Percentiles rank a stretch among this genome's conserved stretches.
These are phyloP conservation scores for Pseudococcus longispinus DNA, from an alignment of 2,888 invertebrate genomes.

Conservation along the genomic window DNA sequence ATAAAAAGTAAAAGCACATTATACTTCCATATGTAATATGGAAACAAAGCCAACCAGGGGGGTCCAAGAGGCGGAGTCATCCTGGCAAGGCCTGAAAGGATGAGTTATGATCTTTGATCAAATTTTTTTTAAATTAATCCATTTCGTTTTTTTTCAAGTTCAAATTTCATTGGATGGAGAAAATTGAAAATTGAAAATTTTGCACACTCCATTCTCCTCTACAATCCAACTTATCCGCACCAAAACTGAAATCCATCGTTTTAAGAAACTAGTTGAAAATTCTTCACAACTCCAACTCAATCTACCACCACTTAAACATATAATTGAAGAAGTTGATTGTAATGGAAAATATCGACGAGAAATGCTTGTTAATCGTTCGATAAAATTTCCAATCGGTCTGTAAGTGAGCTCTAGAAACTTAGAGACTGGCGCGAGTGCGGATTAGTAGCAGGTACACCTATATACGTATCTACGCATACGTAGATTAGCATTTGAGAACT, in stretches of 20 bases:
- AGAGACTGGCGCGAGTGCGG: background rate
- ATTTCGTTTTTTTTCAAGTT: too few species aligned
- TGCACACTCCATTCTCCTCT: too few species aligned
- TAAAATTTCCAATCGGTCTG: background rate
- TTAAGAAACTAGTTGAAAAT: background rate
- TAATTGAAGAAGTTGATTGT: conserved; percentile 1
- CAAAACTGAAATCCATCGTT: background rate
- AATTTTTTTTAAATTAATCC: too few species aligned
- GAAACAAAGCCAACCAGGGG: too few species aligned
- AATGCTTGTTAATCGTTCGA: background rate
- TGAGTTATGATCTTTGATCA: too few species aligned
- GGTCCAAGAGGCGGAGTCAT: too few species aligned
- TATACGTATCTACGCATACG: background rate
- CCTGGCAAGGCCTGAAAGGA: too few species aligned
- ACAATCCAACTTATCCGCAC: too few species aligned
- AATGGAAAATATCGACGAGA: background rate
- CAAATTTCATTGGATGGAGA: too few species aligned
- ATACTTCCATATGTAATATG: too few species aligned
- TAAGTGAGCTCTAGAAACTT: background rate
- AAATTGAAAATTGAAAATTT: too few species aligned
- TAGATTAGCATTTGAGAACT: background rate
- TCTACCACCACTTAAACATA: background rate
- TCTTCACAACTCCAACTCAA: background rate
- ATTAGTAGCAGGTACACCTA: background rate
- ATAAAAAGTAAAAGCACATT: too few species aligned